phyloP scores from a whole-genome alignment of 2,113 vertebrate genomes.

The Mormyrus lacerda region DNA sequence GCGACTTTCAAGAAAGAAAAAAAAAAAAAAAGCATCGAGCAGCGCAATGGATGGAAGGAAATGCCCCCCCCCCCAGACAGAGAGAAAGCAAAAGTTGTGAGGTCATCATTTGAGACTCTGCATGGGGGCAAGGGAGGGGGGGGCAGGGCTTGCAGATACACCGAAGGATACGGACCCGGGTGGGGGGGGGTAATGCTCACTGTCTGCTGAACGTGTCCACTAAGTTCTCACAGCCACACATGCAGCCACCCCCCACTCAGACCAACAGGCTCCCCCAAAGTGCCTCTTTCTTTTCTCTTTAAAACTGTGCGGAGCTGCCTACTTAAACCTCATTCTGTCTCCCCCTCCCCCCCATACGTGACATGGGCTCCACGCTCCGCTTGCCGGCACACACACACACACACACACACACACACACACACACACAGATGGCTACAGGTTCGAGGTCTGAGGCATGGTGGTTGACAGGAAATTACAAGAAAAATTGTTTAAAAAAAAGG shows the following conservation, averaged over 20 bases:
- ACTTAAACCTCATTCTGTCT: too few relatives aligned
- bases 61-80: neutral
- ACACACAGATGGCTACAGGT: neutral
- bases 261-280: neutral
- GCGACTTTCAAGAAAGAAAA: neutral
- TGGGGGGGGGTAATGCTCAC: constrained; percentile 15
- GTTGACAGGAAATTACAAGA: constrained; percentile 31
- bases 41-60: neutral
- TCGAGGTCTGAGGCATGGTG: neutral
- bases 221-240: neutral
- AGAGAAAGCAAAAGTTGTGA: constrained; percentile 24
- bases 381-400: neutral
- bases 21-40: neutral
- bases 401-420: neutral
- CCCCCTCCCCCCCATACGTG: neutral
- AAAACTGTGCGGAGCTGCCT: neutral
- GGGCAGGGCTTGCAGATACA: neutral
- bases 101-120: constrained; percentile 38
- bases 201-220: neutral
- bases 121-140: constrained; percentile 26
- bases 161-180: constrained; percentile 9
- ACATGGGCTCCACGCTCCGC: neutral
- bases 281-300: neutral
- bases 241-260: neutral
- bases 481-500: constrained; percentile 9